Conservation (phyloP, 2,888 invertebrate species). For the Lottia scabra region DNA sequence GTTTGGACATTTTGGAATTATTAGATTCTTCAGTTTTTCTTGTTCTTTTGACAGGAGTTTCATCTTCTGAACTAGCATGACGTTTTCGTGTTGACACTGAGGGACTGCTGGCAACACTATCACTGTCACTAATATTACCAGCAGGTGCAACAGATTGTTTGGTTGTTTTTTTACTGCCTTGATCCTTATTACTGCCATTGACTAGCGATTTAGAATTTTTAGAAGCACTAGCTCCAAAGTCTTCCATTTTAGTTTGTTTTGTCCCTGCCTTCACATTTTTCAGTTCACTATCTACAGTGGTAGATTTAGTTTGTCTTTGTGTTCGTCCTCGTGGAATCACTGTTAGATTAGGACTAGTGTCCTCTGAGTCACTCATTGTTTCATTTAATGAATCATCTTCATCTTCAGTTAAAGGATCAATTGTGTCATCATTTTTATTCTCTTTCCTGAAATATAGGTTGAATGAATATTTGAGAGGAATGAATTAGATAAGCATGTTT, state of each 20-base stretch:
- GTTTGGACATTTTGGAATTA: constrained; percentile 17
- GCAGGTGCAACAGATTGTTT: neutral
- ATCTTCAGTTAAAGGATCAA: neutral
- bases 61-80: constrained; percentile 24
- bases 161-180: constrained; percentile 23
- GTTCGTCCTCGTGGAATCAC: neutral
- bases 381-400: neutral
- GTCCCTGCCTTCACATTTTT: constrained; percentile 36
- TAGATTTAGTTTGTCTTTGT: constrained; percentile 15
- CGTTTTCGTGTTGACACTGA: constrained; percentile 21
- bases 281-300: constrained; percentile 22
- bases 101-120: constrained; percentile 18
- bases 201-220: constrained; percentile 25
- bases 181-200: constrained; percentile 28
- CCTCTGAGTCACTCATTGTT: constrained; percentile 5
- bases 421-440: neutral
- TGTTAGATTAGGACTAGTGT: neutral
- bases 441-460: constrained; percentile 11
- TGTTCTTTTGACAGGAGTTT: constrained; percentile 9
- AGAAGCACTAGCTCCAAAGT: constrained; percentile 28
- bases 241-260: constrained; percentile 44
- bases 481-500: no score
- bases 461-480: no score
- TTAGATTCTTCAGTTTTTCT: constrained; percentile 12
- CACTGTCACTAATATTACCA: constrained; percentile 13